phyloP scores from a whole-genome alignment of 2,888 invertebrate species.

The Imbricaverruca yamaguchii region DNA sequence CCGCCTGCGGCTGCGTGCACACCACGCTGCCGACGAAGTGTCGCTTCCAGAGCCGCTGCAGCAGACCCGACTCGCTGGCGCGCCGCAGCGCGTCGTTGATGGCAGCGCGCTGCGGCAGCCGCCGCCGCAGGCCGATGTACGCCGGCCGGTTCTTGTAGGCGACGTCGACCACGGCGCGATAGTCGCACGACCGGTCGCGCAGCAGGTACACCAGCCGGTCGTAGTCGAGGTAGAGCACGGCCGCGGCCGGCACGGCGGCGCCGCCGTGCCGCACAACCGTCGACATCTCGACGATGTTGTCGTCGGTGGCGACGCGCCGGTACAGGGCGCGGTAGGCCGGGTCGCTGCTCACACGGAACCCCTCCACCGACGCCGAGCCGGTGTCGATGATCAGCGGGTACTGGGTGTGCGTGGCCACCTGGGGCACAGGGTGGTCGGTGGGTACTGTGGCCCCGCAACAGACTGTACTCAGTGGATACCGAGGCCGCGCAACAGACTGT shows the following conservation, averaged over 20 bases:
- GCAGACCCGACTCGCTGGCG: slow-evolving; percentile 9
- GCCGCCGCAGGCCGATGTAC: neutral
- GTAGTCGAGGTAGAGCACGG: slow-evolving; percentile 11
- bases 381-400: neutral
- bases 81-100: neutral
- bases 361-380: neutral
- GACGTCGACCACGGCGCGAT: neutral
- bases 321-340: neutral
- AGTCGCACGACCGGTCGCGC: neutral
- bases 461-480: too few species aligned
- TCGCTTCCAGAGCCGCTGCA: slow-evolving; percentile 1
- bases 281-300: neutral
- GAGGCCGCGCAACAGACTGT: too few species aligned
- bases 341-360: neutral
- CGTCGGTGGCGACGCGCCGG: neutral
- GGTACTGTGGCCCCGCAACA: neutral
- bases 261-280: neutral
- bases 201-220: slow-evolving; percentile 4
- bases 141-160: slow-evolving; percentile 5
- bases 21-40: neutral
- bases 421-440: neutral
- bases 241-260: neutral
- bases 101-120: neutral
- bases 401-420: slow-evolving; percentile 11
- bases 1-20: neutral